phyloP scores from a whole-genome alignment of 2,797 vertebrate species.

The Trachurus trachurus region DNA sequence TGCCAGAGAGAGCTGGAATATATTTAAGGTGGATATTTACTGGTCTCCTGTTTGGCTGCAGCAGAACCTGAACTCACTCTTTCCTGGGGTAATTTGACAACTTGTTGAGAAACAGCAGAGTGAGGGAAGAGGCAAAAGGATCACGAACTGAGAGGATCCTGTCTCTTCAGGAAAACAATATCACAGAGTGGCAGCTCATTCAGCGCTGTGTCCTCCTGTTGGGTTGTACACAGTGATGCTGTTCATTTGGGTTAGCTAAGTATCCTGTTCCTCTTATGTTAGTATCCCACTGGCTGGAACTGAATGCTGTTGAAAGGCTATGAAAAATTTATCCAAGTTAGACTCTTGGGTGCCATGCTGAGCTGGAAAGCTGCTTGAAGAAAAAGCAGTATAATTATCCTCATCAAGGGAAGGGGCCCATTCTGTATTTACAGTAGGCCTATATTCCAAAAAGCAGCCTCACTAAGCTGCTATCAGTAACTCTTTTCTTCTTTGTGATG shows the following conservation, averaged over 20 bases:
- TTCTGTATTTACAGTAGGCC: slow-evolving; percentile 47
- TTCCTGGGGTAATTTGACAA: slow-evolving; percentile 57
- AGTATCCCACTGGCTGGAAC: slow-evolving; percentile 49
- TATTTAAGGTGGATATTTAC: slow-evolving; percentile 21
- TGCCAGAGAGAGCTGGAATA: neutral
- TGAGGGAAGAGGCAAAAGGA: slow-evolving; percentile 34
- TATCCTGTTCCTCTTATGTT: slow-evolving; percentile 57
- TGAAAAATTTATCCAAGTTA: slow-evolving; percentile 70
- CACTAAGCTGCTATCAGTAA: slow-evolving; percentile 45
- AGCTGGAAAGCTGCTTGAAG: slow-evolving; percentile 70
- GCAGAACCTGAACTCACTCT: slow-evolving; percentile 33
- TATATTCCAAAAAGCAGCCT: slow-evolving; percentile 52
- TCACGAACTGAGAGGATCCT: slow-evolving; percentile 34
- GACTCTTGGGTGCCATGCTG: slow-evolving; percentile 65
- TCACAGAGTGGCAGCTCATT: slow-evolving; percentile 49
- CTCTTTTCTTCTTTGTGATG: slow-evolving; percentile 10
- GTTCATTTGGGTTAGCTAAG: slow-evolving; percentile 70
- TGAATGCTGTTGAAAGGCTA: slow-evolving; percentile 65
- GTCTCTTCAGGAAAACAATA: slow-evolving; percentile 63
- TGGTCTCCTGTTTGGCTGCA: slow-evolving; percentile 14
- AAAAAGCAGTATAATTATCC: slow-evolving; percentile 67
- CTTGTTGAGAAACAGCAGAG: slow-evolving; percentile 51
- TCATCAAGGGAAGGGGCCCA: slow-evolving; percentile 59
- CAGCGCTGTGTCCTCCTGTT: slow-evolving; percentile 35
- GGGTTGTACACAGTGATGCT: slow-evolving; percentile 41